Evolutionary conservation across 2,797 vertebrate genomes (phyloP), one percentile per base, ranked within the genome.

Genomic region (Eupleurogrammus muticus): DNA sequence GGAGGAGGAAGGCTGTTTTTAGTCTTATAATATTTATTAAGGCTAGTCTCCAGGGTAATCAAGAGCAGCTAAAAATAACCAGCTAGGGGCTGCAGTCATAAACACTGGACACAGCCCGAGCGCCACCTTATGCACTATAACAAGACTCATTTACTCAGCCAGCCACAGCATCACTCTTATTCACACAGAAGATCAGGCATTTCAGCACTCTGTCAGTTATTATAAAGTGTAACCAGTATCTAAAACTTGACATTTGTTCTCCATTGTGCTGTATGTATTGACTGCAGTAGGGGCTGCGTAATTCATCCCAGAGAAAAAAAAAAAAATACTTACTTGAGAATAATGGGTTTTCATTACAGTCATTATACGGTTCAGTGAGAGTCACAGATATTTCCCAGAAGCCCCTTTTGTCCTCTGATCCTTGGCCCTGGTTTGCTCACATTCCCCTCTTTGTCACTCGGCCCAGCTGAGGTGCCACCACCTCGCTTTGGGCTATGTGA

Each of bases 401-500:
- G 77, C 65, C 62, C 54, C 50, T 49, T 84, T 66, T 72, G 70
- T 83, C 80, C 83, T 66, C 58, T 71, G 79, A 81, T 84, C 83
- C 72, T 73, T 77, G 65, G 53, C 75, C 83, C 69, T 56, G 73
- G 81, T 90, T 90, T 90, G 84, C 83, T 88, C 85, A 82, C 77
- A 65, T 86, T 84, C 76, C 47, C 81, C 77, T 75, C 77, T 71
- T 79, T 87, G 86, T 88, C 81, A 73, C 80, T 73, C 19, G 75
- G 82, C 82, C 83, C 86, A 79, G 85, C 83, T 87, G 82, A 87
- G 84, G 90, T 91, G 84, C 77, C 79, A 21, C 62, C 78, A 81
- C 79, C 79, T 87, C 52, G 81, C 91, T 92, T 60, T 73, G 73
- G 90, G 90, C 89, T 55, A 81, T 88, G 83, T 89, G 88, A 86